Evolutionary conservation across 2,113 vertebrate genomes (phyloP).

Genomic region (Ochotona curzoniae): DNA sequence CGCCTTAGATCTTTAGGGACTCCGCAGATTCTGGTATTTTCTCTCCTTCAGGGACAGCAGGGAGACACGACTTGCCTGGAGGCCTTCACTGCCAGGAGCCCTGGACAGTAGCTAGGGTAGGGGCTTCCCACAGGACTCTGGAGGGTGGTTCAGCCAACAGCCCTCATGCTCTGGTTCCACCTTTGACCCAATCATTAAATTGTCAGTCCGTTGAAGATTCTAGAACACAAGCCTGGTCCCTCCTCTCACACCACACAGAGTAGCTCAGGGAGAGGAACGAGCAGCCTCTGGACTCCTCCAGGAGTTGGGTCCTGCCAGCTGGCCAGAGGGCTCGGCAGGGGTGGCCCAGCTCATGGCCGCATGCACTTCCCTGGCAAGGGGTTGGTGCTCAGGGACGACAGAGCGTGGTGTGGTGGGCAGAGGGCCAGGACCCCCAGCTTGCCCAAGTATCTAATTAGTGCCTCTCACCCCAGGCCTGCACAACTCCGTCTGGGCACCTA

Average conservation of each 20-base stretch:
- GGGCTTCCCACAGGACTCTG: no score
- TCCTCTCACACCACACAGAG: neutral
- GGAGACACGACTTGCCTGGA: no score
- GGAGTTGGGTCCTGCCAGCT: neutral
- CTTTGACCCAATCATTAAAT: neutral
- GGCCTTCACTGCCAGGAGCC: no score
- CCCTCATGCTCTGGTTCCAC: neutral
- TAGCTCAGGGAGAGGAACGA: neutral
- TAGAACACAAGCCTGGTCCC: neutral
- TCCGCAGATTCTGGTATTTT: no score
- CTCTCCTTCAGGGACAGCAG: no score
- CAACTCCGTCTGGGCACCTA: accelerated
- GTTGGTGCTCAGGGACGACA: neutral
- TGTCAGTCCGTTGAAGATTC: neutral
- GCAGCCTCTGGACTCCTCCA: neutral
- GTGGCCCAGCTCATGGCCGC: neutral
- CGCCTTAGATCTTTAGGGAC: no score
- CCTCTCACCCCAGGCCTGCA: neutral
- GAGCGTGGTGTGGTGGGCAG: accelerated
- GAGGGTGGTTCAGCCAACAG: no score
- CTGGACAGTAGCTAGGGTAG: no score
- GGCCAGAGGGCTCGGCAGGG: neutral
- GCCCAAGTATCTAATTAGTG: neutral
- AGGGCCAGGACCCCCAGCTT: neutral
- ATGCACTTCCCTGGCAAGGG: no score